Base-by-base conservation (phyloP, 2,113 vertebrate genomes). In the Cebidichthys violaceus region DNA sequence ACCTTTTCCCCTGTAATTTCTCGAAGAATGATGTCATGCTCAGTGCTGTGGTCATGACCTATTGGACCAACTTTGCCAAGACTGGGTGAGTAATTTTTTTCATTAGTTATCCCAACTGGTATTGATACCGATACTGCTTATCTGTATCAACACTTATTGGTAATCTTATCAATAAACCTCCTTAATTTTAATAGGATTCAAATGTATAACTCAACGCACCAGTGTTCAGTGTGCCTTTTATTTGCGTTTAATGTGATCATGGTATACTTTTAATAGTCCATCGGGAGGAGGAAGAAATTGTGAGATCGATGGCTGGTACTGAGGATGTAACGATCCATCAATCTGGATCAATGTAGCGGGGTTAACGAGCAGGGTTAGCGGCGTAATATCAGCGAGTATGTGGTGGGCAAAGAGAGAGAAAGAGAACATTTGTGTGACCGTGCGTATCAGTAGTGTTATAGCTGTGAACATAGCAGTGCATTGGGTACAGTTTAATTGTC, bases 41-140 rank as follows among this genome's bases (percentile, higher is more conserved):
- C 82, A 99, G 98, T 0, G 98, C 98, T 0, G 98, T 99, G 18
- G 98, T 99, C 82, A 99, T 99, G 98, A 99, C 98, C 87, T 99
- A 99, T 94, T 99, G 98, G 98, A 99, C 98, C 92, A 99, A 99
- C 94, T 99, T 99, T 90, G 98, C 98, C 94, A 99, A 99, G 94
- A 99, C 98, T 15, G 98, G 98, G 98, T 99, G 93, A 97, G 98
- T 92, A 18, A 43, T 74, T 9, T 20, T 41, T 77, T 24, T 7
- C 2, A 74, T 43, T 6, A 20, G 1, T 18, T 27, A 35, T 69
- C 10, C 2, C 0, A 39, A 57, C 27, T 76, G 35, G 39, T 29
- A 29, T 29, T 14, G 0, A 29, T 65, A 35, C 13, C 6, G 13
- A 29, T 13, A n/a, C 27, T 17, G 20, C 9, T 59, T 60, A 18